phyloP scores from a whole-genome alignment of 2,797 vertebrate genomes.

The Hippoglossus hippoglossus region DNA sequence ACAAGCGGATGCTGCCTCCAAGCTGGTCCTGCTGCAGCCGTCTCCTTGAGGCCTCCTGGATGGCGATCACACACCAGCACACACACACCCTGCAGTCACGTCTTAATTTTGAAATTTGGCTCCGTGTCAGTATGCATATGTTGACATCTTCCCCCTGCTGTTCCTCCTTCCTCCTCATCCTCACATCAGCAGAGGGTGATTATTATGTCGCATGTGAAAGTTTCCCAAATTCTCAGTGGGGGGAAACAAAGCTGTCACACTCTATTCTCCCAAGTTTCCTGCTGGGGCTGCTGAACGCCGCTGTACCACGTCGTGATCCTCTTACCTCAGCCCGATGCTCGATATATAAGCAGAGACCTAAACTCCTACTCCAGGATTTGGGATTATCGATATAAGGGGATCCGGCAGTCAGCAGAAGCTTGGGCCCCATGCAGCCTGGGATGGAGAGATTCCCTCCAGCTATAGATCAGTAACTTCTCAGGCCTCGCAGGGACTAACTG shows the following conservation, averaged over 20 bases:
- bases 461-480: slow-evolving; percentile 1
- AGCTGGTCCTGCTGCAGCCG: background rate
- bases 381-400: slow-evolving; percentile 27
- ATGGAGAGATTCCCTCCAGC: slow-evolving; percentile 7
- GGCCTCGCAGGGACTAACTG: slow-evolving; percentile 6
- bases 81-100: slow-evolving; percentile 8
- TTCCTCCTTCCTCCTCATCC: slow-evolving; percentile 2
- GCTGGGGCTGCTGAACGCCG: slow-evolving; percentile 26
- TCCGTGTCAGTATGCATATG: slow-evolving; percentile 20
- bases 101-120: slow-evolving; percentile 34
- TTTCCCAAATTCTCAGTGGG: background rate
- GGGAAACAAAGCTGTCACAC: slow-evolving; percentile 43
- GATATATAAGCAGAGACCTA: slow-evolving; percentile 18
- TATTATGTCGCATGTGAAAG: background rate
- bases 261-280: slow-evolving; percentile 20
- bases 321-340: slow-evolving; percentile 23
- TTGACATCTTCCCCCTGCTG: slow-evolving; percentile 18
- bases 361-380: slow-evolving; percentile 37
- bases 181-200: background rate
- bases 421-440: background rate
- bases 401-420: slow-evolving; percentile 13
- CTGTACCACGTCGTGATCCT: slow-evolving; percentile 29
- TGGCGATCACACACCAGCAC: slow-evolving; percentile 4
- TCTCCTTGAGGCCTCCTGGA: background rate
- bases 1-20: slow-evolving; percentile 19